Percentiles rank a stretch among this genome's conserved stretches.
Evolutionary conservation across 2,113 vertebrate genomes (phyloP).

Genomic region (Channa maculata): DNA sequence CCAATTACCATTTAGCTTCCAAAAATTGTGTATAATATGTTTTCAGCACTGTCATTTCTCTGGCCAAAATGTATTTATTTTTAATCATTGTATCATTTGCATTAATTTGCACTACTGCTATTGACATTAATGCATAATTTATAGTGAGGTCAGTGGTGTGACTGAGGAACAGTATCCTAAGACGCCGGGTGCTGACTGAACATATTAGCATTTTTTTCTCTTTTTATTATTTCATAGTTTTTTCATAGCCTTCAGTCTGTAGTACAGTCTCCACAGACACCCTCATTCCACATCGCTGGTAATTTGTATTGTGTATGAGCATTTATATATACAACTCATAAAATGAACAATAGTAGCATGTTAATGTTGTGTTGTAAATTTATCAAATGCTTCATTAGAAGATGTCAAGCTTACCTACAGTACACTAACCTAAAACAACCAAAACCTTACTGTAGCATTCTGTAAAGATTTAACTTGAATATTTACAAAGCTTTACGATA

Average conservation of each 20-base stretch:
- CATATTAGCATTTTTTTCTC: slow-evolving; percentile 48
- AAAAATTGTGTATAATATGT: background rate
- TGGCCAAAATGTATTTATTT: slow-evolving; percentile 22
- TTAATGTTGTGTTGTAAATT: no score
- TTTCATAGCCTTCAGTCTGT: slow-evolving; percentile 5
- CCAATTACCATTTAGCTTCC: background rate
- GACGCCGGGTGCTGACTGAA: slow-evolving; percentile 10
- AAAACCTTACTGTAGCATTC: no score
- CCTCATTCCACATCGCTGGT: no score
- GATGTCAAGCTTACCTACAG: no score
- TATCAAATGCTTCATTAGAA: no score
- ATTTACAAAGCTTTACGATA: no score
- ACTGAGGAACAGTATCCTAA: slow-evolving; percentile 27
- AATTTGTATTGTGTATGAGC: no score
- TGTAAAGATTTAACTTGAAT: no score
- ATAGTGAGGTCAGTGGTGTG: slow-evolving; percentile 58
- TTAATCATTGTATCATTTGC: slow-evolving; percentile 50
- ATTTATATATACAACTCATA: no score
- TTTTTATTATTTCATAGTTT: slow-evolving; percentile 14
- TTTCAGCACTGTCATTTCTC: slow-evolving; percentile 14
- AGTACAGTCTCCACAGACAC: background rate
- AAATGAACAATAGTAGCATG: no score
- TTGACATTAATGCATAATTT: slow-evolving; percentile 66
- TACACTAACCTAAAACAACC: no score
- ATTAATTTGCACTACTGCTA: slow-evolving; percentile 56